Evolutionary conservation across 2,888 invertebrate genomes (phyloP).

Genomic region (Acanthosepion lycidas): DNA sequence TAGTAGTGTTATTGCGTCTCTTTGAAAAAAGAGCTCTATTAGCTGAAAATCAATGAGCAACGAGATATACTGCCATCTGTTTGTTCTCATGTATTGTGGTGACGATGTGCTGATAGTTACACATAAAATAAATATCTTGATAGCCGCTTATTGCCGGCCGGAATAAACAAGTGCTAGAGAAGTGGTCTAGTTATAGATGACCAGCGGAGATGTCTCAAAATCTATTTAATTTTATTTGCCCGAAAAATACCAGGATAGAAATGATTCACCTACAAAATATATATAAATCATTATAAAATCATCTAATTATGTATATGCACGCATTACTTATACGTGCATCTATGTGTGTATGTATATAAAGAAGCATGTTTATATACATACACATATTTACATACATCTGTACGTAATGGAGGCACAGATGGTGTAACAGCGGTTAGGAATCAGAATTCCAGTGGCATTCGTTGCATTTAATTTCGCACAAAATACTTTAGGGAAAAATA

Average conservation of each 20-base stretch:
- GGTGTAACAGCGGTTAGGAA: too few species aligned
- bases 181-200: background rate
- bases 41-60: constrained; percentile 13
- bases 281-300: background rate
- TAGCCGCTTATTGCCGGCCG: constrained; percentile 1
- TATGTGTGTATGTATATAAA: background rate
- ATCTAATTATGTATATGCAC: background rate
- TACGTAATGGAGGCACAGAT: background rate
- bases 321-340: background rate
- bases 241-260: background rate
- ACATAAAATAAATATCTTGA: constrained; percentile 33
- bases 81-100: constrained; percentile 12
- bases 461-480: too few species aligned
- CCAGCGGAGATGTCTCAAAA: background rate
- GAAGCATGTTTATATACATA: background rate
- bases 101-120: constrained; percentile 33
- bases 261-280: background rate
- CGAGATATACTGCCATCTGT: constrained; percentile 12
- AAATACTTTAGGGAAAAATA: too few species aligned
- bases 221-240: background rate
- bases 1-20: constrained; percentile 33
- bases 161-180: too few species aligned
- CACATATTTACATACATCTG: background rate
- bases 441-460: too few species aligned
- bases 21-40: constrained; percentile 21